Evolutionary conservation across 2,797 vertebrate species (phyloP).

Genomic region (Cuniculus paca): DNA sequence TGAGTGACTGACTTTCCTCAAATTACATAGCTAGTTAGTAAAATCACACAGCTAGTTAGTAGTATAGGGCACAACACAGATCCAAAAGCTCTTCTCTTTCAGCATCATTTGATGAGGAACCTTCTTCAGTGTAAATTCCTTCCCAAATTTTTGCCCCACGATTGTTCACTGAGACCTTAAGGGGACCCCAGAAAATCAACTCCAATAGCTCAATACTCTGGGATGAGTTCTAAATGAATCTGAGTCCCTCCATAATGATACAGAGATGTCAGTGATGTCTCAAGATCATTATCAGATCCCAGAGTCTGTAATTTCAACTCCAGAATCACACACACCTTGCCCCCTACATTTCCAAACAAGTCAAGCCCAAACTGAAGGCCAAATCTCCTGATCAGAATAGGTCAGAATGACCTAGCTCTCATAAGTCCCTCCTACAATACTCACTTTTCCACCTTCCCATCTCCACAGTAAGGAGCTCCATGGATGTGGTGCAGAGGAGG

Average conservation of each 20-base stretch:
- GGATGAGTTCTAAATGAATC: background rate
- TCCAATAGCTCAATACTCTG: background rate
- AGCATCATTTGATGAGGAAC: background rate
- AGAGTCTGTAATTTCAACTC: background rate
- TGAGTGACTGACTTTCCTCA: background rate
- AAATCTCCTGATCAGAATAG: too few species aligned
- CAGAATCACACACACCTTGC: background rate
- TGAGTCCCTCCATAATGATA: background rate
- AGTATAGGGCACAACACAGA: background rate
- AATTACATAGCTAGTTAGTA: background rate
- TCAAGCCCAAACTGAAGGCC: background rate
- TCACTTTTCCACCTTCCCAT: constrained; percentile 93
- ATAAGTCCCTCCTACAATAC: constrained; percentile 60
- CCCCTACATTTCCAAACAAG: background rate
- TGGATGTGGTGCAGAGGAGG: constrained; percentile 92
- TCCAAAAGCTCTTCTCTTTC: background rate
- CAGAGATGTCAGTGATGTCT: background rate
- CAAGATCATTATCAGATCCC: background rate
- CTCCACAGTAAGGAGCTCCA: constrained; percentile 94
- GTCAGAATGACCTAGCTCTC: background rate
- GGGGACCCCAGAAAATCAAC: background rate
- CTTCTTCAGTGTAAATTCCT: background rate
- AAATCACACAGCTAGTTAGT: background rate
- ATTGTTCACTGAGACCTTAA: background rate
- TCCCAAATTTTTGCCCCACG: background rate